Evolutionary conservation across 2,797 vertebrate genomes (phyloP).

Genomic region (Arnoldichthys spilopterus): DNA sequence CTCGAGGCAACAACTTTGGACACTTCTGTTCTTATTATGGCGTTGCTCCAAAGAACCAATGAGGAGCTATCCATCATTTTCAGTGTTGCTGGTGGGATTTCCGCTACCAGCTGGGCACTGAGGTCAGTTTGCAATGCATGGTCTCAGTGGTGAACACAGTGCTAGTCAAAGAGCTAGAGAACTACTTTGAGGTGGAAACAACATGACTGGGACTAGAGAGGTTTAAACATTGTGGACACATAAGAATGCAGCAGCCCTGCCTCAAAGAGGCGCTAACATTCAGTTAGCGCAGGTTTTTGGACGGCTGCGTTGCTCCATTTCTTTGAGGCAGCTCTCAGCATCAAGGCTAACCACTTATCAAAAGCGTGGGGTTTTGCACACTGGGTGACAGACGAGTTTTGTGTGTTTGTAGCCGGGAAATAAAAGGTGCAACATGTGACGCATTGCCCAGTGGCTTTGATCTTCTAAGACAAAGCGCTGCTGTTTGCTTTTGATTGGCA

Average conservation of each 20-base stretch:
- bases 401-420: slow-evolving; percentile 22
- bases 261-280: background rate
- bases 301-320: slow-evolving; percentile 3
- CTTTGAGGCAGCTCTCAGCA: slow-evolving; percentile 3
- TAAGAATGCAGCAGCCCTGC: slow-evolving; percentile 20
- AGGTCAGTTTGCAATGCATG: background rate
- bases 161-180: background rate
- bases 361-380: slow-evolving; percentile 24
- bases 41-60: background rate
- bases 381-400: slow-evolving; percentile 27
- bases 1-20: too few relatives aligned
- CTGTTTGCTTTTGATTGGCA: slow-evolving; percentile 65
- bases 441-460: slow-evolving; percentile 31
- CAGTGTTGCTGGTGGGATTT: background rate
- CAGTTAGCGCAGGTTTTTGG: background rate
- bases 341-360: slow-evolving; percentile 34
- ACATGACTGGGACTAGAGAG: background rate
- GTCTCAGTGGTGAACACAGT: too few relatives aligned
- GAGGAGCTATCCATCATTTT: background rate
- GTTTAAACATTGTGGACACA: background rate
- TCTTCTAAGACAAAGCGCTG: slow-evolving; percentile 51
- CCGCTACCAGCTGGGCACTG: background rate
- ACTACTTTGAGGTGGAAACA: background rate
- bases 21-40: background rate
- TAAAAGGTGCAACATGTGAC: slow-evolving; percentile 15